These are phyloP conservation scores for Drosophila barbarae DNA, from an alignment of 2,888 invertebrate genomes.

Conservation along the genomic window DNA sequence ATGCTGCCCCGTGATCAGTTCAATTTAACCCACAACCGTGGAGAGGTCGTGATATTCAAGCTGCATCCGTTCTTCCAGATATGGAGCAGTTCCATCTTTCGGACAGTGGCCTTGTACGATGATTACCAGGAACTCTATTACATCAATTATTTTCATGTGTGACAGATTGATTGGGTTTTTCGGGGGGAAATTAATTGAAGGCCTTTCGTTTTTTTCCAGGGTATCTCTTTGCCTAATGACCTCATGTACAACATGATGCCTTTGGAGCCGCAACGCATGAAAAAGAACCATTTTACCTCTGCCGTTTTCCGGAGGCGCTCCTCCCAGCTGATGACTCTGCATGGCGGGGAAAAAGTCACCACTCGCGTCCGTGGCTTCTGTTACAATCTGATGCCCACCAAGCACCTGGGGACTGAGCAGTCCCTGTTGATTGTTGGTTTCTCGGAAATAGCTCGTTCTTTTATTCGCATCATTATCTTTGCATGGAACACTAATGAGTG, in stretches of 20 bases:
- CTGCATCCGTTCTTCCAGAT: conserved; percentile 73
- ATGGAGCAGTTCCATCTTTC: conserved; percentile 64
- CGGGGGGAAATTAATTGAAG: conserved; percentile 23
- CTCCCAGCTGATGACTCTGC: background rate
- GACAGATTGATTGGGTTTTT: background rate
- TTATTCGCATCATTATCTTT: conserved; percentile 67
- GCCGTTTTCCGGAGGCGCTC: conserved; percentile 3
- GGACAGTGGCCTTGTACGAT: conserved; percentile 62
- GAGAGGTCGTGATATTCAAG: conserved; percentile 64
- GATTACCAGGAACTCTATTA: conserved; percentile 64
- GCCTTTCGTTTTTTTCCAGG: conserved; percentile 14
- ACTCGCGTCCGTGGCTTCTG: conserved; percentile 49
- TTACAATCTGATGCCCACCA: conserved; percentile 55
- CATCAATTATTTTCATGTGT: conserved; percentile 34
- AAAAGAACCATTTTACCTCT: conserved; percentile 49
- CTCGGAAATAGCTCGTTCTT: conserved; percentile 62
- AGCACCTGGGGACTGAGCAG: conserved; percentile 48
- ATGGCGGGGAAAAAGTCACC: conserved; percentile 35
- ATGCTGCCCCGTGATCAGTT: conserved; percentile 36
- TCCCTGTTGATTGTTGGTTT: conserved; percentile 69
- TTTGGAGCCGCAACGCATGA: conserved; percentile 64
- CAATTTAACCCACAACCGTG: conserved; percentile 45
- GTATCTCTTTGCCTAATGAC: conserved; percentile 57
- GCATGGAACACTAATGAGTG: conserved; percentile 67
- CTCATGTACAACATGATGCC: conserved; percentile 69